Evolutionary conservation across 2,113 vertebrate genomes (phyloP), one percentile per base, ranked within the genome.

Genomic region (Cyanoliseus patagonus): DNA sequence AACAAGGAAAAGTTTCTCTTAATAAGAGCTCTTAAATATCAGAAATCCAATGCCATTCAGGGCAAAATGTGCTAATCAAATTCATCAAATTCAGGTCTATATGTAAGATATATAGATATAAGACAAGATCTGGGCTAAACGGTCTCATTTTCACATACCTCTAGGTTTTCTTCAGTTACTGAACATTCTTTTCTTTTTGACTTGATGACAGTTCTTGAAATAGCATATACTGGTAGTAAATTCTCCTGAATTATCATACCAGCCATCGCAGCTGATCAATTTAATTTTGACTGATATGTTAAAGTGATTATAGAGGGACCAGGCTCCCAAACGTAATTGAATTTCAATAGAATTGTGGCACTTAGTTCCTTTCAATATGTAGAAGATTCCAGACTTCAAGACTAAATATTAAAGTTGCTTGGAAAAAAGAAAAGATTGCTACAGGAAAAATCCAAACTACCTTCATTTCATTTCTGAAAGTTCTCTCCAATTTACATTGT

Each of bases 231-330:
- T 64, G 33, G 35, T 88, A 74, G 95, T 86, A 92, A 92, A 78
- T 81, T 88, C 72, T 80, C 37, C 39, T 88, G 24, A 96, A 96
- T 93, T 96, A 96, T 88, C 82, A 73, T 86, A 92, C 28, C 30
- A 96, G 53, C 76, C 93, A 95, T 78, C 1, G 72, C 72, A 95
- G 72, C 51, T 80, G 92, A 97, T 96, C 90, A 96, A 81, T 94
- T 94, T 95, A 80, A 93, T 96, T 93, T 70, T 96, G 93, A 95
- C 74, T 92, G 94, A 91, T 87, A 92, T 30, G 31, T 62, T 95
- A 84, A 92, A 95, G 78, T 84, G 70, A 95, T 91, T 92, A 94
- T 79, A 76, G 82, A 80, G 63, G 51, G 81, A 92, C 72, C 67
- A 95, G 74, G 49, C 51, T 92, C 62, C 82, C 6, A 25, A 93